Base-by-base conservation (phyloP, 1,140 invertebrate species). In the Steinernema feltiae region DNA sequence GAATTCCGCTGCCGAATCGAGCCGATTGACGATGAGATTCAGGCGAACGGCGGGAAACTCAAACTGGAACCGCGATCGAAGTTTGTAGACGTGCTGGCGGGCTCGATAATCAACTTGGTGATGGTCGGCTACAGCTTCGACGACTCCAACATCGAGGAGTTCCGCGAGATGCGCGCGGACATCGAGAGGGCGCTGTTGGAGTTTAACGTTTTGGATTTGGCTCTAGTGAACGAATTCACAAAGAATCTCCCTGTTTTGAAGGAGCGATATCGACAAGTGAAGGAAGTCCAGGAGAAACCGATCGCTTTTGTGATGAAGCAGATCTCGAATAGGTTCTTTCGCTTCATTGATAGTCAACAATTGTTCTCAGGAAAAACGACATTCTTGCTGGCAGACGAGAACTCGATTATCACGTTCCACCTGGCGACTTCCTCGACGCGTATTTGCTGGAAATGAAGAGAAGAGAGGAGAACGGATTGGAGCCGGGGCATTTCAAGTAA, bases 71-170 rank as follows among this genome's bases (percentile, higher is more conserved):
- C 73, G 0, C 1, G 32, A 0, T 31, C 53, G 12, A 63, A 74
- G 31, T 72, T 69, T 12, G 69, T 79, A 24, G 76, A 78, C 30
- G n/a, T 78, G 21, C 48, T 70, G 1, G 76, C 71, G 7, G 76
- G 74, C 1, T 73, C 32, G 32, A 63, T 78, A 29, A 78, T 78
- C 46, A 78, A 78, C 29, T n/a, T 24, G 21, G 17, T 78, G 1
- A 32, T 78, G 53, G 53, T 63, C 12, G 53, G 53, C 35, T 41
- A 41, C 35, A 41, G 35, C 35, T 41, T 41, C 18, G 35, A 41
- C 18, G 35, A 41, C 7, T 41, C 35, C 7, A 41, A 41, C 35
- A 41, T 41, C 7, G 35, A 41, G 35, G 35, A 41, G 18, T 41
- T 41, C 35, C 18, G 7, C 7, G 35, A 41, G 18, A 41, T 41